Conservation (phyloP, 2,888 invertebrate species). For the Drosophila paracracens region DNA sequence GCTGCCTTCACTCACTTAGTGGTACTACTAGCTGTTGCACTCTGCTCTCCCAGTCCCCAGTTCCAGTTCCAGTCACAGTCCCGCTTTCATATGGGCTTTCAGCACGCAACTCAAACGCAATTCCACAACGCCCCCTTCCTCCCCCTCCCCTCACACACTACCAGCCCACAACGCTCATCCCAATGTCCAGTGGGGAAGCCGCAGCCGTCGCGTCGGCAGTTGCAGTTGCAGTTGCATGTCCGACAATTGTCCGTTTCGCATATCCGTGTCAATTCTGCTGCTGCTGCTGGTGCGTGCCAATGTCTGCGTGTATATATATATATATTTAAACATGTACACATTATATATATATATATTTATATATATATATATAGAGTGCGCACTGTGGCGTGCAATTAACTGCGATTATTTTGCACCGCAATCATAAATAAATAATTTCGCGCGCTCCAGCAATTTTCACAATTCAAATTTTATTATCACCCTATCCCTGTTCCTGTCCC, state of each 20-base stretch:
- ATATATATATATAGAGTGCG: conserved; percentile 29
- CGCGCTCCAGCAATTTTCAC: conserved; percentile 78
- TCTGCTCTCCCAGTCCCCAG: conserved; percentile 14
- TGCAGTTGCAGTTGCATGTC: conserved; percentile 62
- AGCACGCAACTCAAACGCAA: conserved; percentile 75
- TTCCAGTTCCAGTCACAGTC: conserved; percentile 12
- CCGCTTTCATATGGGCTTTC: conserved; percentile 77
- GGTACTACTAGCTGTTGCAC: conserved; percentile 28
- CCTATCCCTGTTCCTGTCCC: conserved; percentile 5
- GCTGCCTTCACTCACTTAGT: conserved; percentile 58
- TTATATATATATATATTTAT: neutral
- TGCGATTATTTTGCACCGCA: conserved; percentile 81
- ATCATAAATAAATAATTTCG: conserved; percentile 83
- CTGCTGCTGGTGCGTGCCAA: conserved; percentile 33
- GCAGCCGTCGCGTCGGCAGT: conserved; percentile 58
- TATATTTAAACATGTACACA: neutral
- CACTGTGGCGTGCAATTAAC: conserved; percentile 80
- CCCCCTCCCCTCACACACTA: neutral
- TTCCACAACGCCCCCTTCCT: neutral
- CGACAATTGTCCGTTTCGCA: conserved; percentile 53
- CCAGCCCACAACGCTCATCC: conserved; percentile 9
- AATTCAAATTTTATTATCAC: conserved; percentile 80
- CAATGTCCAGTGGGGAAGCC: conserved; percentile 64
- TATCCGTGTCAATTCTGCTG: conserved; percentile 41
- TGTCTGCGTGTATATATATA: conserved; percentile 13